Evolutionary conservation across 2,888 invertebrate genomes (phyloP).

Genomic region (Strigamia transsilvanica): DNA sequence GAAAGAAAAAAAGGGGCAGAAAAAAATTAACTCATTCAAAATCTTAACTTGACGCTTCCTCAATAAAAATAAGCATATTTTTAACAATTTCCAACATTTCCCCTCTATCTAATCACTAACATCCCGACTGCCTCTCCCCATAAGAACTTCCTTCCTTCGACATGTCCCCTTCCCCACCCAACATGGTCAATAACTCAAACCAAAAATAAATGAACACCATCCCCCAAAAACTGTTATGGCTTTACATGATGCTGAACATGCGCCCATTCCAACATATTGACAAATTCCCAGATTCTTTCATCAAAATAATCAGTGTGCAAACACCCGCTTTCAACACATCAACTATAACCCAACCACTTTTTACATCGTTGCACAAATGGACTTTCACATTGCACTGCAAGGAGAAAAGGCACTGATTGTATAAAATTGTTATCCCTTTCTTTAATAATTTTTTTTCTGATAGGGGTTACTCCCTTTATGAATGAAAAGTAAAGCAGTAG

Average conservation of each 20-base stretch:
- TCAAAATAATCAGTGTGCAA: too few relatives aligned
- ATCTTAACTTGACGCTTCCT: background rate
- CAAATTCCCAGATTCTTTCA: background rate
- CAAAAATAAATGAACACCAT: conserved; percentile 35
- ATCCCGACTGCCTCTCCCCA: conserved; percentile 34
- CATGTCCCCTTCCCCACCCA: conserved; percentile 35
- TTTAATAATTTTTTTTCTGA: background rate
- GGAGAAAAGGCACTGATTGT: background rate
- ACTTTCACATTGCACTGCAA: background rate
- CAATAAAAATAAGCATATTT: conserved; percentile 34
- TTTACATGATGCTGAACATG: conserved; percentile 14
- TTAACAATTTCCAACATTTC: conserved; percentile 44
- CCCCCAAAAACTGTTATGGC: background rate
- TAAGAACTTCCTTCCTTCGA: conserved; percentile 37
- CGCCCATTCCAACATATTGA: conserved; percentile 2
- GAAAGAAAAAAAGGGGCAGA: background rate
- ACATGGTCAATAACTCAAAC: conserved; percentile 41
- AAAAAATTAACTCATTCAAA: background rate
- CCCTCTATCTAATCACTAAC: conserved; percentile 42
- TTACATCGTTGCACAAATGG: too few relatives aligned
- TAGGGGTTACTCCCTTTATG: conserved; percentile 27
- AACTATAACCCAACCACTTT: background rate
- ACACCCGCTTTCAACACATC: background rate
- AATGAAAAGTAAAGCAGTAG: conserved; percentile 41
- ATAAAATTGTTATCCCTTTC: conserved; percentile 6